Evolutionary conservation across 2,797 vertebrate genomes (phyloP), one percentile per base, ranked within the genome.

Genomic region (Fringilla coelebs): DNA sequence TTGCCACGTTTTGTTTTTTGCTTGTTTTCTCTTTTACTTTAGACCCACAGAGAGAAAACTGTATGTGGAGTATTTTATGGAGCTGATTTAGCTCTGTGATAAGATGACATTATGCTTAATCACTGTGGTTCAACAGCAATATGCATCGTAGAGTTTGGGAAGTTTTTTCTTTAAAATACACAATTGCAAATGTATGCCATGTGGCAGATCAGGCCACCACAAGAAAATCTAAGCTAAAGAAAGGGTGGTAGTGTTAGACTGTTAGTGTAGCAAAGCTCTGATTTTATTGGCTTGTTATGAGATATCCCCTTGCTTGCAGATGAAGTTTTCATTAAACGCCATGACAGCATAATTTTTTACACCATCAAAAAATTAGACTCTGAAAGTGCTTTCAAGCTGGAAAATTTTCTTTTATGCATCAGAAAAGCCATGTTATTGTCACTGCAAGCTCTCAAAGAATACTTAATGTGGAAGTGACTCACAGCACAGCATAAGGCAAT

Each of bases 401-500:
- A 89, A 77, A 79, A 45, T 78, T 72, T 88, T 81, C 86, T 58
- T 89, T 63, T 74, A 20, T 81, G 48, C 25, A 43, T 70, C 72
- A 68, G 43, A 49, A 78, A 40, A 74, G 72, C 73, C 57, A 21
- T 96, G 68, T 93, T 65, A 86, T 92, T 95, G 88, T 75, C 58
- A 63, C 75, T 60, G 48, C 70, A 82, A 88, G 83, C 52, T 91
- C 65, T 85, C 85, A 93, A 81, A 92, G 92, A 94, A 90, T 88
- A 45, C 38, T 89, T 94, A 66, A 58, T 80, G 46, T 78, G 68
- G 55, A 85, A 75, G 83, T 95, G 95, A 96, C 92, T 95, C 90
- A 97, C n/a, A 77, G 68, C 75, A 90, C 81, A 90, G 90, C 95
- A 93, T 80, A 93, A 91, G 75, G 94, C 92, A 66, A 70, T 85